A percentile compares a stretch with the other conserved stretches of the same genome.
phyloP scores from a whole-genome alignment of 1,140 invertebrate species.

The Drosophila bocqueti region DNA sequence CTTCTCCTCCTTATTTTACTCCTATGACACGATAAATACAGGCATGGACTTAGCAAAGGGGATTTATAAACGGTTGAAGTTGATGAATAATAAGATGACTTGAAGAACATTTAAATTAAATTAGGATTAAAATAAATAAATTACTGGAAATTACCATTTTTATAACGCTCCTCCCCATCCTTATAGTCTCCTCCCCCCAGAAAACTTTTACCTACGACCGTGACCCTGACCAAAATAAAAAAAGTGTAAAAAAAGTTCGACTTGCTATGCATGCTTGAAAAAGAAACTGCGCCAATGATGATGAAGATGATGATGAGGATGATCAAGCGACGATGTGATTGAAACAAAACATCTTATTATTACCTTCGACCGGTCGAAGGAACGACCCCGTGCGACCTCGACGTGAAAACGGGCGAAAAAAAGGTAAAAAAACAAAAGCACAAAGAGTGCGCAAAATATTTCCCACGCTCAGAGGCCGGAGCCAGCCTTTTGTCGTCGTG shows the following conservation, averaged over 20 bases:
- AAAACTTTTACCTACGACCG: neutral
- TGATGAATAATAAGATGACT: neutral
- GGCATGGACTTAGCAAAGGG: conserved; percentile 1
- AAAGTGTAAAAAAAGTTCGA: neutral
- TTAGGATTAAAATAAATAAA: neutral
- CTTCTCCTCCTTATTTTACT: conserved; percentile 9
- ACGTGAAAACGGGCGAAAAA: conserved; percentile 51
- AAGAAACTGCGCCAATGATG: conserved; percentile 23
- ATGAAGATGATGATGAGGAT: conserved; percentile 25
- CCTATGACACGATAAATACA: conserved; percentile 19
- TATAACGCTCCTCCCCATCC: too few species aligned
- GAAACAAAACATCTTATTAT: conserved; percentile 84
- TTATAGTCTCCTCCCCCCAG: neutral
- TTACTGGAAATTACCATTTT: too few species aligned
- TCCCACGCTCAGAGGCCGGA: conserved; percentile 69
- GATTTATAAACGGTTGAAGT: neutral
- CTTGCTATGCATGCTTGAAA: conserved; percentile 38
- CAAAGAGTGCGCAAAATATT: conserved; percentile 71
- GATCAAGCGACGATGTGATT: conserved; percentile 79
- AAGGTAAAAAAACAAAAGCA: conserved; percentile 27
- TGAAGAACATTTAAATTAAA: too few species aligned
- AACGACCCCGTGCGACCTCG: conserved; percentile 79
- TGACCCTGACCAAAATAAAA: neutral
- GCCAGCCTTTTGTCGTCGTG: conserved; percentile 70
- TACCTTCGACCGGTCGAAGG: conserved; percentile 69